Base-by-base conservation (phyloP, 1,140 invertebrate species). In the Drosophila sucinea region DNA sequence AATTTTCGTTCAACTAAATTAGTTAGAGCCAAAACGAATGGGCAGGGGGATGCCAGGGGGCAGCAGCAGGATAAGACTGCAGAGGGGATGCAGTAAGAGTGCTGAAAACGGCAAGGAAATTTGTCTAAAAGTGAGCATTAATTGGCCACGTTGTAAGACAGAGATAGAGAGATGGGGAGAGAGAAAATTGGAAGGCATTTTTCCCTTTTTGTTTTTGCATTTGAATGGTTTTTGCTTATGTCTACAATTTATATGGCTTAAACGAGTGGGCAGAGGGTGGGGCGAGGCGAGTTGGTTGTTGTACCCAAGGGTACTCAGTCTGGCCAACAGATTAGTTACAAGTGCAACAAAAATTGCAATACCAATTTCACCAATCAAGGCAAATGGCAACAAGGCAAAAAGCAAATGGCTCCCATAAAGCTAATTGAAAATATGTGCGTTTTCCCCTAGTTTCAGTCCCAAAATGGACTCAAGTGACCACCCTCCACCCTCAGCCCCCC, bases 1-100 rank as follows among this genome's bases (percentile, higher is more conserved):
- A 79, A 79, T 82, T 85, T 79, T 60, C 70, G 62, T 70, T 67
- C 51, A 70, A 78, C 79, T 61, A 76, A 87, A 79, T 86, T 86
- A 87, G 83, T 87, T 87, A 61, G 44, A 60, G 44, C 41, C 54
- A 17, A 35, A 56, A 55, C 10, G 1, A 11, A 30, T 51, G 32
- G 17, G 17, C 17, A n/a, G 10, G n/a, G 10, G 3, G 25, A 3
- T 1, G 6, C 35, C 1, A 10, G 7, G 8, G 7, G 10, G 17
- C 17, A 17, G 17, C 17, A 17, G 17, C 17, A 17, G 17, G 17
- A 17, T 17, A 17, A 17, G 17, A 17, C 17, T 17, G 17, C 17
- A 17, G 17, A 17, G 17, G 17, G 17, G 17, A 17, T 17, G 17
- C 17, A 17, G 32, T n/a, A 63, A 58, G 70, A 70, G 67, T 74